phyloP scores from a whole-genome alignment of 2,888 invertebrate genomes.

The Saturnia japonica region DNA sequence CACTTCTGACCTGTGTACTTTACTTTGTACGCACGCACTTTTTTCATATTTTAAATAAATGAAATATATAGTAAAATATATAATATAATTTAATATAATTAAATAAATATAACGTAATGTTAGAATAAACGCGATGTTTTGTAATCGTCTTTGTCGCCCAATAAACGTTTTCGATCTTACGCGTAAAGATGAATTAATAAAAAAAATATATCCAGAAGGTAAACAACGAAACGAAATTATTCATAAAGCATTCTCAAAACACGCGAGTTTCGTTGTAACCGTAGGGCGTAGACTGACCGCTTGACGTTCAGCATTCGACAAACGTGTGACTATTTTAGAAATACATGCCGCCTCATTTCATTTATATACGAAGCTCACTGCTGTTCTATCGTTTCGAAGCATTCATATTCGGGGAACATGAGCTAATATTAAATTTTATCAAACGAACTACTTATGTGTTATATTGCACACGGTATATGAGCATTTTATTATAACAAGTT shows the following conservation, averaged over 20 bases:
- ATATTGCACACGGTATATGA: background rate
- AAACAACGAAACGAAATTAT: background rate
- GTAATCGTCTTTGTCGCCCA: no score
- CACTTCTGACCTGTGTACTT: no score
- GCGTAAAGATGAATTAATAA: no score
- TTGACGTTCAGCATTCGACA: conserved; percentile 4
- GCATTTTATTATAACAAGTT: background rate
- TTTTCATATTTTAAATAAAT: no score
- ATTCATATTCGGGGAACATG: conserved; percentile 17
- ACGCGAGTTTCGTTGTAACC: background rate
- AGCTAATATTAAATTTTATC: conserved; percentile 17
- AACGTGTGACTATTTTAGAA: conserved; percentile 16
- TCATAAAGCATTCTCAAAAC: background rate
- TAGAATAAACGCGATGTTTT: no score
- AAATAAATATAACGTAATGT: no score
- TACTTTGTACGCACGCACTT: no score
- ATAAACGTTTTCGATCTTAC: no score
- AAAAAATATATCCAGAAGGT: background rate
- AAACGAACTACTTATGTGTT: background rate
- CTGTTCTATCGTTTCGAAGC: conserved; percentile 12
- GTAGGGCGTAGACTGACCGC: conserved; percentile 3
- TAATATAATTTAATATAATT: no score
- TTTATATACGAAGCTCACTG: conserved; percentile 10
- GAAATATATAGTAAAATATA: no score
- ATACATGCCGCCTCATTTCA: conserved; percentile 9